Base-by-base conservation (phyloP, 2,888 invertebrate genomes). In the Achlya flavicornis region DNA sequence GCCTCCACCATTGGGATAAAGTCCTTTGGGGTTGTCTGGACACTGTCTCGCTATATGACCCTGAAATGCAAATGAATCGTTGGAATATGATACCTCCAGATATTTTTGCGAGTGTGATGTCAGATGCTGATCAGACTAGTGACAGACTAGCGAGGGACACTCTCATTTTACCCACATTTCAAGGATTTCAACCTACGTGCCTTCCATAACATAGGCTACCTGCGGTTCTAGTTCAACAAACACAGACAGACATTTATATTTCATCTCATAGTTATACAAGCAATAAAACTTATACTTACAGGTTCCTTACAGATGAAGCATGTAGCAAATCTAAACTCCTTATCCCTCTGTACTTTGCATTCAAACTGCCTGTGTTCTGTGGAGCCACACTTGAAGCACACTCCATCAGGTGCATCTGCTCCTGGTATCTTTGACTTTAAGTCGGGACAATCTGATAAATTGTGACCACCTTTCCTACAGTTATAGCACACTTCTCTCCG, bases 371-470 rank as follows among this genome's bases (percentile, higher is more conserved):
- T 95, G 81, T 98, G 98, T 83, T 98, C 98, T 5, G 97, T 97
- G 0, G 98, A 98, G 0, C 98, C 98, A 88, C 98, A 98, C 86
- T 98, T 98, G 81, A 97, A 98, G 80, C 98, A 98, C 61, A 98
- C 95, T 8, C 97, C 97, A 61, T 95, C 95, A 6, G 92, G 94
- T 0, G 90, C 84, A 64, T 93, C 90, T 4, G 89, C 85, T 19
- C 88, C 89, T 48, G 91, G 89, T 79, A 94, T 93, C 74, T 94
- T 94, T 10, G 93, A 92, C 72, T 93, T 94, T 14, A 96, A 79
- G 61, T 96, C 95, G 0, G 98, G 97, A 89, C 98, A 98, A 68
- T 97, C 97, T 0, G 97, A 96, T 43, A 98, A 89, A 74, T 96
- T 95, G 80, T 98, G 98, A 0, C 98, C 98, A 8, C 96, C 95